Evolutionary conservation across 2,113 vertebrate genomes (phyloP), one percentile per base, ranked within the genome.

Genomic region (Sciurus niger): DNA sequence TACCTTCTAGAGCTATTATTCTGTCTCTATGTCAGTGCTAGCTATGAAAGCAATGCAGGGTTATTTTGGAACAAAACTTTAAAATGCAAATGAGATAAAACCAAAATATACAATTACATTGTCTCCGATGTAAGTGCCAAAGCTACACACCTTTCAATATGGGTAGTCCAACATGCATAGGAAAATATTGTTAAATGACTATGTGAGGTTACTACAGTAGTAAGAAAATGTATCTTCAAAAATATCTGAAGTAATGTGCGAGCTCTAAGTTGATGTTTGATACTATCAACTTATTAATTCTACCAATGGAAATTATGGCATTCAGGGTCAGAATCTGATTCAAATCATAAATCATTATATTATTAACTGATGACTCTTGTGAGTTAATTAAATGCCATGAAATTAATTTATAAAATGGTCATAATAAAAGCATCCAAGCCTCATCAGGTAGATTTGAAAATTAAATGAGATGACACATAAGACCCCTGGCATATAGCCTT

Each of bases 361-460:
- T 86, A 84, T 48, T 89, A 95, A 86, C 34, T 8, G 1, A 43
- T n/a, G 12, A 77, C 18, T 22, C 28, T 32, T 18, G 0, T 67
- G 70, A 88, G 11, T 83, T 89, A 86, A 34, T 88, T 88, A 83
- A 74, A 73, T 68, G 82, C 53, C n/a, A 70, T 93, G 25, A 93
- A 2, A 8, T 93, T 95, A 18, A 76, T 46, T 80, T 89, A n/a
- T 37, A 93, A 94, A 93, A 55, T 76, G 34, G 37, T 20, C 76
- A 84, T 76, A 51, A 70, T 48, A 72, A 85, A 96, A 46, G 65
- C 5, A 34, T 89, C 43, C 4, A 78, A 70, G 63, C 65, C 0
- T 78, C 48, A 86, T 32, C 68, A 40, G 1, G 17, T 51, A 1
- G 73, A 76, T 18, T n/a, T 46, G 14, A 67, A 92, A 89, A 65